Conservation (phyloP, 2,888 invertebrate species). For the Parapristionchus giblindavisi region DNA sequence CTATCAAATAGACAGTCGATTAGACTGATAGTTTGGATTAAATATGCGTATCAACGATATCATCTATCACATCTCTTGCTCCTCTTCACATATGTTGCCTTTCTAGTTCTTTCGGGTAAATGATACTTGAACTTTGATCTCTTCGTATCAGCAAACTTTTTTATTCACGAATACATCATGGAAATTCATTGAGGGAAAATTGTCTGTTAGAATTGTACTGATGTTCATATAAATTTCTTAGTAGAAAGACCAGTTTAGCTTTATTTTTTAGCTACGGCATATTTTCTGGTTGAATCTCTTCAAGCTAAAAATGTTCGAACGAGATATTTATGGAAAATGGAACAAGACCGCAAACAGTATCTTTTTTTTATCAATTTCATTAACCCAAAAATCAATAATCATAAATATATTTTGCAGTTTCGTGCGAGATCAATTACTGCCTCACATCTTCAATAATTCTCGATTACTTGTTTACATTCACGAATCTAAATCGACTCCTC, state of each 20-base stretch:
- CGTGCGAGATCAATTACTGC: conserved; percentile 45
- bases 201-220: too few species aligned
- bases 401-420: conserved; percentile 42
- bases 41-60: conserved; percentile 46
- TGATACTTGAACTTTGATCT: too few species aligned
- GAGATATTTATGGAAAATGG: background rate
- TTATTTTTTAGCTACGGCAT: conserved; percentile 43
- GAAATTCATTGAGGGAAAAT: conserved; percentile 11
- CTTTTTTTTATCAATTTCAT: background rate
- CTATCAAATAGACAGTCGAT: conserved; percentile 34
- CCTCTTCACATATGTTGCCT: conserved; percentile 44
- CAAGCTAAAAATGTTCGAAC: conserved; percentile 17
- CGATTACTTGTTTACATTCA: conserved; percentile 53
- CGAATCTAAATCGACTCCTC: conserved; percentile 32
- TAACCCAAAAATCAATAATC: background rate
- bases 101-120: too few species aligned
- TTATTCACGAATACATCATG: too few species aligned
- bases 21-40: conserved; percentile 41
- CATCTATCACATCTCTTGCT: conserved; percentile 48
- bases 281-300: conserved; percentile 45
- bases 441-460: conserved; percentile 61
- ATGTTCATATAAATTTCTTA: too few species aligned
- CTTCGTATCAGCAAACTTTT: too few species aligned
- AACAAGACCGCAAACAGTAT: conserved; percentile 23
- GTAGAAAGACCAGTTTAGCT: too few species aligned